A percentile compares a stretch with the other conserved stretches of the same genome.
These are phyloP conservation scores for Mechanitis mazaeus DNA, from an alignment of 2,888 invertebrate genomes.

Conservation along the genomic window DNA sequence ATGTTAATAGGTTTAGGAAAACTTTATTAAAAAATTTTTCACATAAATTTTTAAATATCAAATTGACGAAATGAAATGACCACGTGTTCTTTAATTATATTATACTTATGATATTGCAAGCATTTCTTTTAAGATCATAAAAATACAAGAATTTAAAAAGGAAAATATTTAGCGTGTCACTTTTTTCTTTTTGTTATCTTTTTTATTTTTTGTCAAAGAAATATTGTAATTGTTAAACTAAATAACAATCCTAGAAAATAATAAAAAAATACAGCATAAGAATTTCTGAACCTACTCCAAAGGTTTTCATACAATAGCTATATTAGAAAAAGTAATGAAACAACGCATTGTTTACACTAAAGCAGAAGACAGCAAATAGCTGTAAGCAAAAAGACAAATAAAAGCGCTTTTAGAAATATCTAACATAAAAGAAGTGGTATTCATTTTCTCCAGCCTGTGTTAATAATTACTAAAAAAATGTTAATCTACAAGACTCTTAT, in stretches of 20 bases:
- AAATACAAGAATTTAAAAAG: no score
- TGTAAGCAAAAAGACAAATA: constrained; percentile 26
- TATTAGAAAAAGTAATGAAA: constrained; percentile 18
- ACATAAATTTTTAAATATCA: no score
- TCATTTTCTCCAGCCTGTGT: constrained; percentile 28
- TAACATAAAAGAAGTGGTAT: constrained; percentile 23
- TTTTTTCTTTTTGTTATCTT: no score
- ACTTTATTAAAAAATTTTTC: no score
- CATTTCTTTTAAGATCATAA: no score
- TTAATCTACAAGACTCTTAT: constrained; percentile 30
- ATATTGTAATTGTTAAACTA: no score
- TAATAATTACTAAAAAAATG: constrained; percentile 32
- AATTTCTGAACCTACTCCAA: neutral
- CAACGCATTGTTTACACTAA: constrained; percentile 18
- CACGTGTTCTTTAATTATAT: no score
- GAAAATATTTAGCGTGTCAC: no score
- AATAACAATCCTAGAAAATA: neutral
- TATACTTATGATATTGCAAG: no score
- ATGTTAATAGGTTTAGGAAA: no score
- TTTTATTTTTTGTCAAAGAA: no score
- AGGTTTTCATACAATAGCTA: constrained; percentile 7
- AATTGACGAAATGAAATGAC: no score
- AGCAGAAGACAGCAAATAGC: constrained; percentile 15
- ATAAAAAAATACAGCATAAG: neutral
- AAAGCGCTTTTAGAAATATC: constrained; percentile 26